Evolutionary conservation across 2,113 vertebrate genomes (phyloP).

Genomic region (Centropus unirufus): DNA sequence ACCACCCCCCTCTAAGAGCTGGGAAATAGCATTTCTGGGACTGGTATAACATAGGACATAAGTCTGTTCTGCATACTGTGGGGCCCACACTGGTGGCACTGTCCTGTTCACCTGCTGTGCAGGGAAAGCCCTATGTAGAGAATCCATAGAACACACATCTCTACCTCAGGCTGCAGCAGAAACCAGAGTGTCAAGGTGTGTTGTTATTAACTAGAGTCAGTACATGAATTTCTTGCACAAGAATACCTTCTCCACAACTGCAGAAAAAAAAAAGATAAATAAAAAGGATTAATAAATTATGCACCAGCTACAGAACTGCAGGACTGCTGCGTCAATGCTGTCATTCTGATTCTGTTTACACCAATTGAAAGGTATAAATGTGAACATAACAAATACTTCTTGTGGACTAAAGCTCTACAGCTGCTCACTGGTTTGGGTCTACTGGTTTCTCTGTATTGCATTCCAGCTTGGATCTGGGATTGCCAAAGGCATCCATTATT

Average conservation of each 20-base stretch:
- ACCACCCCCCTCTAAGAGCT: not conserved
- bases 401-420: not conserved
- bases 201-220: not conserved
- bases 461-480: not conserved
- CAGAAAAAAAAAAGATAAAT: not conserved
- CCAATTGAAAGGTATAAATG: not conserved
- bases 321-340: not conserved
- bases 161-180: not conserved
- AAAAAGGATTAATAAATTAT: not conserved
- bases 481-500: not conserved
- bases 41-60: not conserved
- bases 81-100: not conserved
- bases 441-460: not conserved
- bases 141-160: not conserved
- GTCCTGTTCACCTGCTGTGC: not conserved
- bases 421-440: not conserved
- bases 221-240: not conserved
- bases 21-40: not conserved
- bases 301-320: not conserved
- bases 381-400: not conserved
- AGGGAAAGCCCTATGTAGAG: not conserved
- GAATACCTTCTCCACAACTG: not conserved
- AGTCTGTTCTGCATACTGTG: not conserved
- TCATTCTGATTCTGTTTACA: not conserved
- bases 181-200: not conserved